Conservation (phyloP, 2,888 invertebrate genomes). For the Drosophila greeni region DNA sequence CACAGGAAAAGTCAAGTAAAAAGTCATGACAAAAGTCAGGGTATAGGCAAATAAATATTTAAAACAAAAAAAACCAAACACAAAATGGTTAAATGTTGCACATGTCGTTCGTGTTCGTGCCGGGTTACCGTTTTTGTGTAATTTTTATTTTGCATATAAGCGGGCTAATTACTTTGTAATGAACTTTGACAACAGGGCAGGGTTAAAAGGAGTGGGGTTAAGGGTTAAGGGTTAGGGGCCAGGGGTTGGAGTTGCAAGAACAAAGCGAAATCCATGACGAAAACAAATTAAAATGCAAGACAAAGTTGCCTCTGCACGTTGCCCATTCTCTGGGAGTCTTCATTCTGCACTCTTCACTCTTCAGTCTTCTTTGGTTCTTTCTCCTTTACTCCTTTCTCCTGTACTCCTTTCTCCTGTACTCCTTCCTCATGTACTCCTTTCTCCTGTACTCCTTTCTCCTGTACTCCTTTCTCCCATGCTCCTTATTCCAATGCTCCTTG, state of each 20-base stretch:
- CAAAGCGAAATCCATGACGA: conserved; percentile 47
- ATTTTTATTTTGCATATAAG: conserved; percentile 50
- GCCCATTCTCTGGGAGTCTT: conserved; percentile 9
- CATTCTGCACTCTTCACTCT: background rate
- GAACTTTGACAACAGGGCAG: conserved; percentile 70
- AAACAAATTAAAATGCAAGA: conserved; percentile 48
- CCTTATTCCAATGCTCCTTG: background rate
- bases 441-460: no score
- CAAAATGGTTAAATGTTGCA: conserved; percentile 60
- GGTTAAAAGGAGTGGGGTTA: background rate
- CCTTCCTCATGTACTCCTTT: no score
- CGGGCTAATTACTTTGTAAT: conserved; percentile 75
- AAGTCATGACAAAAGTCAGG: no score
- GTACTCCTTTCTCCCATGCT: no score
- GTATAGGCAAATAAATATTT: conserved; percentile 52
- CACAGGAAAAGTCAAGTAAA: no score
- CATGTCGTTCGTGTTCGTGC: conserved; percentile 53
- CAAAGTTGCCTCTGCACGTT: conserved; percentile 42
- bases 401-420: no score
- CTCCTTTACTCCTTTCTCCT: no score
- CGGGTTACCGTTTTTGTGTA: conserved; percentile 31
- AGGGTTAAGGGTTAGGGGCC: background rate
- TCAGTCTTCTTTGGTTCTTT: no score
- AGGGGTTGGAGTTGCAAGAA: conserved; percentile 7
- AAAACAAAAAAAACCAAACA: conserved; percentile 58